These are phyloP conservation scores for Linepithema humile DNA, from an alignment of 1,140 invertebrate genomes.

Conservation along the genomic window DNA sequence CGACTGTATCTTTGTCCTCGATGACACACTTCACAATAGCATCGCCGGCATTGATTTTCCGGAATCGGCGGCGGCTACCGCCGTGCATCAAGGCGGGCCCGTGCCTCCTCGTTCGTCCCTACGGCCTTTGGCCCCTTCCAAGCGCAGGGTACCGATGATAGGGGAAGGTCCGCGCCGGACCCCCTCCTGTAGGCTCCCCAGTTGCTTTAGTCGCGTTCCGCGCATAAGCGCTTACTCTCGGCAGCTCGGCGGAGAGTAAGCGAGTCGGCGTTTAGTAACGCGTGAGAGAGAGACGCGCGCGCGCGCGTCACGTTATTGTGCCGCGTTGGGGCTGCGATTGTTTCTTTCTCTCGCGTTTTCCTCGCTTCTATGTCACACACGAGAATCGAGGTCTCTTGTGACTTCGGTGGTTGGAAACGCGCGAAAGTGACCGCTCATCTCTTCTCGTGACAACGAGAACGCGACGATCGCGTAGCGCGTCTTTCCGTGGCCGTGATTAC, in stretches of 20 bases:
- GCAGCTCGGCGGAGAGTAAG: slow-evolving; percentile 51
- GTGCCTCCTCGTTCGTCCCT: slow-evolving; percentile 11
- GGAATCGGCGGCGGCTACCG: slow-evolving; percentile 9
- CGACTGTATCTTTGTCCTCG: no score
- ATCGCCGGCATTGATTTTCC: slow-evolving; percentile 45
- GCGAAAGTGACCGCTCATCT: not conserved
- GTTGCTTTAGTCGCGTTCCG: slow-evolving; percentile 39
- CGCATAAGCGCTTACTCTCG: slow-evolving; percentile 64
- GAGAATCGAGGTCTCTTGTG: no score
- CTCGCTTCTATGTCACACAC: no score
- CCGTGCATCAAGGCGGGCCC: not conserved
- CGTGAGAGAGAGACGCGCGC: slow-evolving; percentile 53
- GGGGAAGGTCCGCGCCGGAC: slow-evolving; percentile 60
- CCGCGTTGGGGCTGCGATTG: no score
- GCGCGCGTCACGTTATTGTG: slow-evolving; percentile 4
- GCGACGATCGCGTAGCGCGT: not conserved
- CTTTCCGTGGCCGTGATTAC: not conserved
- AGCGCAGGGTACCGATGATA: slow-evolving; percentile 56
- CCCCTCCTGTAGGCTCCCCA: slow-evolving; percentile 32
- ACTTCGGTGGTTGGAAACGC: not conserved
- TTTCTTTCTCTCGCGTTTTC: not conserved
- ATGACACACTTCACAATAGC: not conserved
- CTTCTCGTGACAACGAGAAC: not conserved
- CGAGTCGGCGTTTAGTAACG: slow-evolving; percentile 64
- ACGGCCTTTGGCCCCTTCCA: slow-evolving; percentile 56